Evolutionary conservation across 2,113 vertebrate genomes (phyloP).

Genomic region (Tursiops truncatus): DNA sequence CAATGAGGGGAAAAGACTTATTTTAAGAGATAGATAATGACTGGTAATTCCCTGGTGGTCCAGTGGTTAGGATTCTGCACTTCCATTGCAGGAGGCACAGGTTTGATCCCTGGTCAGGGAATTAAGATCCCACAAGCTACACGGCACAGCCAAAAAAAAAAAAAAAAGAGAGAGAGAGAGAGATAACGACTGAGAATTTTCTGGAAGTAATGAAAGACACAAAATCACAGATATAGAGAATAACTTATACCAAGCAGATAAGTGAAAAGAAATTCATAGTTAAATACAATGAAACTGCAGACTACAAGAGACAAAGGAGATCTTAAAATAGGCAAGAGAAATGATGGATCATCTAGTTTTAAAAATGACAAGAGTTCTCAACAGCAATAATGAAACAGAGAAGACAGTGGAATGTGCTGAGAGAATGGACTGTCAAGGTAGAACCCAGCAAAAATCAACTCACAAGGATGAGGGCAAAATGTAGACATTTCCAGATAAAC

Average conservation of each 20-base stretch:
- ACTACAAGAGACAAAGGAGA: neutral
- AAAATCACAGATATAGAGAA: neutral
- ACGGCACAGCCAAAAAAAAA: too few relatives aligned
- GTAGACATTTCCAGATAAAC: neutral
- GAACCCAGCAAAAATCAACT: neutral
- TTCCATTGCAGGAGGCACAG: too few relatives aligned
- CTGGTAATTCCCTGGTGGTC: neutral
- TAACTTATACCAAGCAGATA: neutral
- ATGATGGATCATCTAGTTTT: neutral
- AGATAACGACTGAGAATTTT: neutral
- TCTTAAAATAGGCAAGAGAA: neutral
- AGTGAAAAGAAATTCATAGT: neutral
- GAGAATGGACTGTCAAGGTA: neutral
- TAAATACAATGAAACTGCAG: neutral
- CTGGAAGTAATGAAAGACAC: neutral
- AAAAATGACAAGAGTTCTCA: neutral
- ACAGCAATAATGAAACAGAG: neutral
- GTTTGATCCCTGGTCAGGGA: too few relatives aligned
- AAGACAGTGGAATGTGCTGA: neutral
- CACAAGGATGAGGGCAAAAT: neutral
- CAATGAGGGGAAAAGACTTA: neutral
- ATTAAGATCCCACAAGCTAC: too few relatives aligned
- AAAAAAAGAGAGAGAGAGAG: neutral
- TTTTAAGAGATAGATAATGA: neutral
- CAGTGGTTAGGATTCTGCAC: too few relatives aligned